phyloP scores from a whole-genome alignment of 2,888 invertebrate species.

The Loripinus fragilis region DNA sequence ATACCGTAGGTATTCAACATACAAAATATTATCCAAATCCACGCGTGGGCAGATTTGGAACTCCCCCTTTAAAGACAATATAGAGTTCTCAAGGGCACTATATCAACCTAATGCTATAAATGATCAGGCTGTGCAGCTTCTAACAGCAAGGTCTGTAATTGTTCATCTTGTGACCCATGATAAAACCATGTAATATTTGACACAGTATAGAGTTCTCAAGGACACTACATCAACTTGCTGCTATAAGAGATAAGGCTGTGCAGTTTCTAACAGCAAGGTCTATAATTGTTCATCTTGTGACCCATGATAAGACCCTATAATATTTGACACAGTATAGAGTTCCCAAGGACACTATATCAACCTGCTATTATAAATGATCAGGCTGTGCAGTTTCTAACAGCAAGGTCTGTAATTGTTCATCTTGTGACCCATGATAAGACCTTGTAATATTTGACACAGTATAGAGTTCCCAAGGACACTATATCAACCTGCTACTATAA shows the following conservation, averaged over 20 bases:
- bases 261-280: slow-evolving; percentile 52
- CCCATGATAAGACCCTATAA: slow-evolving; percentile 67
- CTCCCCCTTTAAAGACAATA: no score
- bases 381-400: slow-evolving; percentile 39
- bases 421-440: slow-evolving; percentile 66
- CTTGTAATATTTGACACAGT: slow-evolving; percentile 47
- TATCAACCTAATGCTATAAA: no score
- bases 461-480: slow-evolving; percentile 30
- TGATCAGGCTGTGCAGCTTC: slow-evolving; percentile 27
- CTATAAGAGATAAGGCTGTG: background rate
- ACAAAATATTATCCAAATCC: no score
- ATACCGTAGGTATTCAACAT: no score
- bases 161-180: slow-evolving; percentile 69
- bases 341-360: no score
- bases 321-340: slow-evolving; percentile 28
- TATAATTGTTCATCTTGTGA: slow-evolving; percentile 58
- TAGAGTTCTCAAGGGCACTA: slow-evolving; percentile 24
- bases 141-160: slow-evolving; percentile 55
- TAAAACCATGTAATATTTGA: slow-evolving; percentile 57
- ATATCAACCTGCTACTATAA: background rate
- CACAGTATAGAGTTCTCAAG: slow-evolving; percentile 25
- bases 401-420: slow-evolving; percentile 57
- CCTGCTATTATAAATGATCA: background rate
- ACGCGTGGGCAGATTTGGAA: no score
- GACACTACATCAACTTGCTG: no score